Evolutionary conservation across 2,888 invertebrate species (phyloP), one percentile per base, ranked within the genome.

Genomic region (Laspeyria flexula): DNA sequence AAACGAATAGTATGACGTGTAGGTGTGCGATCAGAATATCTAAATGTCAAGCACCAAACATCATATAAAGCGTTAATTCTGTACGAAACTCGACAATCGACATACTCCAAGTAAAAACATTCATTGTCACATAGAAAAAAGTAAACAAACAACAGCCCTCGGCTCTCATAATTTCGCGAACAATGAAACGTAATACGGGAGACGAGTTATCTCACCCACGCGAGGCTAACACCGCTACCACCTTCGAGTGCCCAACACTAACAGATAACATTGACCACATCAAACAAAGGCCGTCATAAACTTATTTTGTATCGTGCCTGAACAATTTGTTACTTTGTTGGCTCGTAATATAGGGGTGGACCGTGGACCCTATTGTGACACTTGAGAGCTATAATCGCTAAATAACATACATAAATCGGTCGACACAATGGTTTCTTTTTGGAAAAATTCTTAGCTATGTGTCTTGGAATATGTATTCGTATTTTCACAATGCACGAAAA

Each of bases 281-380:
- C 85, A 83, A 81, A 88, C 88, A 89, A 88, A 85, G 80, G 52
- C 49, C 55, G 59, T 59, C 77, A 86, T 87, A 88, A 88, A 89
- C 86, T 89, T 88, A 86, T 88, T 88, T 88, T 85, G 87, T 88
- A 86, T 85, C 79, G 75, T 51, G 77, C 70, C 70, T 65, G 72
- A 74, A 79, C 79, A 83, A 82, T 84, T 80, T 73, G 73, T 73
- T 80, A 86, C 82, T 79, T 81, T 81, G 81, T 83, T 75, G 70
- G 66, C 56, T 61, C 69, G 58, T 60, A 55, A 59, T 61, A 66
- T 67, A 67, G 53, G 69, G 63, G 60, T 55, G 56, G 44, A 40
- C 46, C 50, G 60, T 55, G 56, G 44, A 40, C 46, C 52, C 52
- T 54, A 61, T 65, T 67, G 69, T 65, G 55, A 58, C 61, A 61